Conservation (phyloP, 2,113 vertebrate genomes). For the Gambusia holbrooki region DNA sequence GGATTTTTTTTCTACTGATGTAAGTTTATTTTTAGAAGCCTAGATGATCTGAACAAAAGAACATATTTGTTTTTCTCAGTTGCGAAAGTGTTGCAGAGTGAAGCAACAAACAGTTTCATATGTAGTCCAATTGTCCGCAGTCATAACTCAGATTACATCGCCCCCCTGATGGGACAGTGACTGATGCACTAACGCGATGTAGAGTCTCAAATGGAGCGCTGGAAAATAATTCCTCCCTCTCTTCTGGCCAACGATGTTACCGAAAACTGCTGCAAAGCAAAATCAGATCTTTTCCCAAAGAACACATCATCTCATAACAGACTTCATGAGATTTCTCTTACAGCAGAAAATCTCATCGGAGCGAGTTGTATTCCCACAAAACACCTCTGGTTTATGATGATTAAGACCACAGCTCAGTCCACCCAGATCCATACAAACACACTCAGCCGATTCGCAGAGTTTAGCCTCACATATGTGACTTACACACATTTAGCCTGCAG, state of each 20-base stretch:
- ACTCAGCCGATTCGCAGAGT: background rate
- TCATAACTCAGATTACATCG: constrained; percentile 27
- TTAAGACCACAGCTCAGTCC: background rate
- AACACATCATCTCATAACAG: constrained; percentile 43
- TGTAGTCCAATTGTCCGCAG: background rate
- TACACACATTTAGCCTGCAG: constrained; percentile 22
- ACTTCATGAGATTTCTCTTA: constrained; percentile 7
- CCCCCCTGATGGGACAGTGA: constrained; percentile 37
- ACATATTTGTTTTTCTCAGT: background rate
- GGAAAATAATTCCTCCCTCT: constrained; percentile 36
- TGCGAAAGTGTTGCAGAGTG: background rate
- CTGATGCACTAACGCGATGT: constrained; percentile 20
- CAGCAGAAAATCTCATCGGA: constrained; percentile 26
- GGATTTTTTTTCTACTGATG: no score
- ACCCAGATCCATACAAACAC: constrained; percentile 12
- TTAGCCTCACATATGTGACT: constrained; percentile 7
- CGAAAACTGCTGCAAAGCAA: constrained; percentile 36
- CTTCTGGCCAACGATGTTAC: constrained; percentile 55
- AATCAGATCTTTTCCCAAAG: constrained; percentile 52
- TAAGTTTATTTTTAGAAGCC: background rate
- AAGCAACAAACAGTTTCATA: constrained; percentile 7
- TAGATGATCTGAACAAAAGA: background rate
- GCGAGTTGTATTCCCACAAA: constrained; percentile 20
- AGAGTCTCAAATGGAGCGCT: constrained; percentile 19
- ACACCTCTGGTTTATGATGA: constrained; percentile 2